These are phyloP conservation scores for Trichopoda pennipes DNA, from an alignment of 2,888 invertebrate species.

Conservation along the genomic window DNA sequence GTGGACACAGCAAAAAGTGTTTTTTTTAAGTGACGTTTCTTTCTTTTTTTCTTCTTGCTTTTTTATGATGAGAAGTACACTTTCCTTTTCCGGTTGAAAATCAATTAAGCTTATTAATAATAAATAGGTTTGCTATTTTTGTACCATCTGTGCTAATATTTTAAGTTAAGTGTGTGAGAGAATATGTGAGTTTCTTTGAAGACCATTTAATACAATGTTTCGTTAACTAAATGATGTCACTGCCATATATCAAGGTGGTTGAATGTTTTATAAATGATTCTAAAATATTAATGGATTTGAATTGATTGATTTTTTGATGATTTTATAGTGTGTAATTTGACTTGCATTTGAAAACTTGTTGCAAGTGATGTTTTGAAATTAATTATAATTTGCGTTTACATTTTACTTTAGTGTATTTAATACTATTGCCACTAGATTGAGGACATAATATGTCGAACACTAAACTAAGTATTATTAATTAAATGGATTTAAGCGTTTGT, in stretches of 20 bases:
- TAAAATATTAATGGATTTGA: conserved; percentile 22
- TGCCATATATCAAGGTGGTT: conserved; percentile 40
- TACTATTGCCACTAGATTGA: too few relatives aligned
- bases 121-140: conserved; percentile 40
- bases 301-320: conserved; percentile 24
- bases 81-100: conserved; percentile 46
- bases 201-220: conserved; percentile 8
- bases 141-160: conserved; percentile 54
- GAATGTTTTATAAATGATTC: conserved; percentile 20
- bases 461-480: too few relatives aligned
- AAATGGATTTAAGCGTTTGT: too few relatives aligned
- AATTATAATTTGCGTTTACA: neutral
- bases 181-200: neutral
- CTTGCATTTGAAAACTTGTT: neutral
- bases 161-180: neutral
- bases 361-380: neutral
- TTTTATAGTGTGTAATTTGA: conserved; percentile 11
- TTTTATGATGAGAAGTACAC: neutral
- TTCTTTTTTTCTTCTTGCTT: neutral
- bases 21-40: conserved; percentile 16
- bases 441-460: too few relatives aligned
- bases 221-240: conserved; percentile 22
- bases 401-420: too few relatives aligned
- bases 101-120: conserved; percentile 63
- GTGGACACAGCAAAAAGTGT: neutral